Evolutionary conservation across 2,888 invertebrate species (phyloP).

Genomic region (Eumerus sabulonum): DNA sequence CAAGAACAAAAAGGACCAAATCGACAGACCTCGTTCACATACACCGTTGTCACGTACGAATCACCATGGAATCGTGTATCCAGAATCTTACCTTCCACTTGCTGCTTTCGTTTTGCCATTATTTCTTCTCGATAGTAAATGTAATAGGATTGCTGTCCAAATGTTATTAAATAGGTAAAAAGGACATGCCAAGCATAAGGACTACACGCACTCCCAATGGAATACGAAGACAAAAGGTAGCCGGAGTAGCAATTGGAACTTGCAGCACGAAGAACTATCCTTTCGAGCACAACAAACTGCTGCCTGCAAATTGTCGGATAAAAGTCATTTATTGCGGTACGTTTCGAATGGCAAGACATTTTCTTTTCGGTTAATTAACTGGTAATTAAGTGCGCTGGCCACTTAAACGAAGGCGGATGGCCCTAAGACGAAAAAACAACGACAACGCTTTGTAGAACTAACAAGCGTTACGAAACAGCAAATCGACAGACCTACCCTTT

Average conservation of each 20-base stretch:
- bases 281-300: background rate
- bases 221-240: background rate
- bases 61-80: too few species aligned
- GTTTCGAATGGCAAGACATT: conserved; percentile 60
- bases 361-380: conserved; percentile 67
- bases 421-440: background rate
- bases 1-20: conserved; percentile 19
- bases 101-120: conserved; percentile 33
- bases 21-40: conserved; percentile 18
- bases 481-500: conserved; percentile 24
- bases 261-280: conserved; percentile 34
- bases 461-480: conserved; percentile 57
- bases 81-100: conserved; percentile 13
- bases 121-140: conserved; percentile 64
- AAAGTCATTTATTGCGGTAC: conserved; percentile 65
- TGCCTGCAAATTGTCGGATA: conserved; percentile 50
- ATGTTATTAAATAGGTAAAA: conserved; percentile 68
- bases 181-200: conserved; percentile 60
- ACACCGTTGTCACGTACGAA: background rate
- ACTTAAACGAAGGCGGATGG: conserved; percentile 39
- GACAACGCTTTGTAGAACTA: conserved; percentile 23
- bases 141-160: conserved; percentile 67
- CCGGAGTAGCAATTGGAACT: conserved; percentile 38
- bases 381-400: conserved; percentile 63
- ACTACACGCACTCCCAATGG: conserved; percentile 1